A percentile compares a stretch with the other conserved stretches of the same genome.
phyloP scores from a whole-genome alignment of 1,140 invertebrate genomes.

The Drosophila bocki region DNA sequence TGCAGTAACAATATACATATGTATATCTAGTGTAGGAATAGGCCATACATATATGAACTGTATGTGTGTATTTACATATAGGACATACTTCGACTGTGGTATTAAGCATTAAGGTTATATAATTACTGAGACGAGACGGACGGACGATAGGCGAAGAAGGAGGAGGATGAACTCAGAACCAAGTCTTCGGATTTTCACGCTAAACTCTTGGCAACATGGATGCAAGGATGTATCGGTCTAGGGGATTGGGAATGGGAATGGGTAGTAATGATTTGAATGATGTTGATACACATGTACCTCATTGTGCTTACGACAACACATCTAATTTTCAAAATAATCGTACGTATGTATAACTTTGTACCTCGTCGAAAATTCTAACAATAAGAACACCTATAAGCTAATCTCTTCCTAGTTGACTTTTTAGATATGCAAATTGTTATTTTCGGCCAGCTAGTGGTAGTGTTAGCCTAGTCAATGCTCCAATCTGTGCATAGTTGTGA shows the following conservation, averaged over 20 bases:
- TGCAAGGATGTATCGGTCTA: not conserved
- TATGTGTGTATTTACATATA: constrained; percentile 57
- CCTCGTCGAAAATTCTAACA: constrained; percentile 73
- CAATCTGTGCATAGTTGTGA: constrained; percentile 54
- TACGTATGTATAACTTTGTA: constrained; percentile 78
- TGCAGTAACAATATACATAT: constrained; percentile 75
- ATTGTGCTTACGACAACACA: constrained; percentile 78
- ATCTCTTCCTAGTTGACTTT: constrained; percentile 74
- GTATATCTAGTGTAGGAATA: constrained; percentile 57
- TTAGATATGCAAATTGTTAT: constrained; percentile 67
- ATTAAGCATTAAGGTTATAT: constrained; percentile 84
- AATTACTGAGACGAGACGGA: constrained; percentile 40
- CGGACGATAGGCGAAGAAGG: constrained; percentile 7
- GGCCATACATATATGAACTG: constrained; percentile 50
- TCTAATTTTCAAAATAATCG: constrained; percentile 60
- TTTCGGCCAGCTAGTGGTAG: constrained; percentile 59
- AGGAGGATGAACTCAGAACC: constrained; percentile 26
- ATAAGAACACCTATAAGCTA: constrained; percentile 63
- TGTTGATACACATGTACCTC: constrained; percentile 81
- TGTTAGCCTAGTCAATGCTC: constrained; percentile 41
- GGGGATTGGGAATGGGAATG: not conserved
- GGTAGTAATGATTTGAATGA: constrained; percentile 66
- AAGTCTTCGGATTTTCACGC: constrained; percentile 46
- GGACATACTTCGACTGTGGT: constrained; percentile 84
- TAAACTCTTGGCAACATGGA: constrained; percentile 22